Conservation (phyloP, 2,113 vertebrate genomes). For the Rhadina sibilatrix region DNA sequence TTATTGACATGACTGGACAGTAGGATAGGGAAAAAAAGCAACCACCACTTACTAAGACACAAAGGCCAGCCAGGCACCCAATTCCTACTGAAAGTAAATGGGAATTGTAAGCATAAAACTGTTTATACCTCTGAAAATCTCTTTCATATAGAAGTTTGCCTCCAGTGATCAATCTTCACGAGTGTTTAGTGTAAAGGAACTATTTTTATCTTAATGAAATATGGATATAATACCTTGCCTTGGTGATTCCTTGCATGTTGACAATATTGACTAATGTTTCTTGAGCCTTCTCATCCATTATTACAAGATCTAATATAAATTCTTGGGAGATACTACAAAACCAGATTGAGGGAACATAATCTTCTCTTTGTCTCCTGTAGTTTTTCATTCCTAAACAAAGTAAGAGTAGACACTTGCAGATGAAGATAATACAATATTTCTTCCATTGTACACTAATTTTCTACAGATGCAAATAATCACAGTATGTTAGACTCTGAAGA, state of each 20-base stretch:
- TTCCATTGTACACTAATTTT: neutral
- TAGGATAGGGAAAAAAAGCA: neutral
- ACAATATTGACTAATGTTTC: constrained; percentile 43
- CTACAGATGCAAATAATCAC: neutral
- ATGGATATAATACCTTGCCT: constrained; percentile 28
- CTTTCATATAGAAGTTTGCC: neutral
- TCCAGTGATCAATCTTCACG: constrained; percentile 28
- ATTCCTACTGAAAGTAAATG: neutral
- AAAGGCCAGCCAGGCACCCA: neutral
- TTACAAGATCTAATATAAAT: constrained; percentile 7
- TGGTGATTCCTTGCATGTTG: constrained; percentile 35
- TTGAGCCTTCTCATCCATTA: constrained; percentile 2
- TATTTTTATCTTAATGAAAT: constrained; percentile 56
- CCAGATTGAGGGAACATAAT: neutral
- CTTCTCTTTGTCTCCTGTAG: neutral
- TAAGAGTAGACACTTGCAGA: neutral
- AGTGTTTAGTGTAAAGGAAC: neutral
- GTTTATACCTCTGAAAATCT: neutral
- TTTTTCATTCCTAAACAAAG: neutral
- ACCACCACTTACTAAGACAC: neutral
- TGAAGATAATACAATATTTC: neutral
- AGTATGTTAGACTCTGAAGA: neutral
- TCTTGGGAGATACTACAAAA: neutral
- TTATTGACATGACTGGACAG: neutral
- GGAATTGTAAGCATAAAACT: neutral